Evolutionary conservation across 2,888 invertebrate species (phyloP), one percentile per base, ranked within the genome.

Genomic region (Diplolepis rosae): DNA sequence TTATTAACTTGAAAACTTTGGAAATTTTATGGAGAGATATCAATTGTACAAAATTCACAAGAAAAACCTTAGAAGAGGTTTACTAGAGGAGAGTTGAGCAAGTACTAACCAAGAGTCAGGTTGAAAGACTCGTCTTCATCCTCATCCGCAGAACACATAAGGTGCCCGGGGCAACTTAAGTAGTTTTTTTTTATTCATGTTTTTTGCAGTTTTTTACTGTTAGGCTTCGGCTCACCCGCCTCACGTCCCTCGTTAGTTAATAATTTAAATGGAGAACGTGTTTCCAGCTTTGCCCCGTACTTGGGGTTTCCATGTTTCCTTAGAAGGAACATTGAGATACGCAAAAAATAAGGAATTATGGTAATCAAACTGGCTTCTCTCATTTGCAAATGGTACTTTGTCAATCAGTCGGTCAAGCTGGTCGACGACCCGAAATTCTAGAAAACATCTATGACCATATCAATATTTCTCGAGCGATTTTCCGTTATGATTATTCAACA

Each of bases 111-210:
- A 72, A 67, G 65, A 77, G 70, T 73, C 75, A 80, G 79, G 80
- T 78, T 74, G 79, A 74, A 73, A 80, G 80, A 80, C 83, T 81
- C 81, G 82, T 85, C 84, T 85, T n/a, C 82, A 83, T 83, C 77
- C 82, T 71, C 72, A 61, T 61, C 32, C 18, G 28, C 24, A 69
- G 72, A 70, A 70, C 71, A 73, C 78, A 79, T 77, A 71, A 78
- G 76, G 76, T 73, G 79, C 77, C 75, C 71, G 70, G 72, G 78
- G 71, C 82, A 72, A 77, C 69, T 24, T 69, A 54, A 7, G 67
- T 76, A 74, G 71, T 79, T 77, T 72, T 76, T 74, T 76, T 75
- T 69, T 74, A 69, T 73, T 70, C 68, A 56, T 50, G 50, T 66
- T 73, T 35, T 73, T 74, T 77, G 50, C 66, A 70, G 72, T 80